Base-by-base conservation (phyloP, 2,797 vertebrate genomes). In the Cuculus canorus region DNA sequence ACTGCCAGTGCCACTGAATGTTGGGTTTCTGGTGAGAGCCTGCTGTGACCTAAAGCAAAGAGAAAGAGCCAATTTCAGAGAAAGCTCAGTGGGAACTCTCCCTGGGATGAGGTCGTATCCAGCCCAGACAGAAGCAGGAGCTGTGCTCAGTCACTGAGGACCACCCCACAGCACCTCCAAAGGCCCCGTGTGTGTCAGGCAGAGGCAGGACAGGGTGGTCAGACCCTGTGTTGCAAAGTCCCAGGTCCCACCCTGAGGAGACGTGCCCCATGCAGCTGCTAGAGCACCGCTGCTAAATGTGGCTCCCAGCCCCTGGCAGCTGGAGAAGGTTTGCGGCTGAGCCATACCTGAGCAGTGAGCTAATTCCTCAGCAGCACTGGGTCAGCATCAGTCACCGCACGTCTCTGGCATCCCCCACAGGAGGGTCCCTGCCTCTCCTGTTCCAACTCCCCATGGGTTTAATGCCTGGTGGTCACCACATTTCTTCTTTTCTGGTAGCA, bases 141-240 rank as follows among this genome's bases (percentile, higher is more conserved):
- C 37, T 59, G 84, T 4, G 13, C 57, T 54, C 30, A 8, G 52
- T 15, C 57, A 13, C 68, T 1, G 5, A 9, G 18, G 43, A 59
- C 22, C 59, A 39, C 15, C 28, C 43, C 0, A 2, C 2, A 48
- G 43, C 75, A 79, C 35, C 39, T 39, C 47, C 9, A 5, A 45
- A 73, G 30, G 9, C 8, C 25, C 43, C 1, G 0, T 0, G 0
- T 0, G 0, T 4, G 73, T 22, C 1, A 3, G 41, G 12, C 63
- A 64, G 53, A 48, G 52, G 53, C 60, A 66, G 65, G 43, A 4
- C 18, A 0, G 0, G 30, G 10, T 0, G 9, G 15, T 59, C 75
- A 82, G 57, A 72, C 28, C 43, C 24, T 1, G 17, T 1, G 0
- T 24, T 79, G 16, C 48, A 5, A 0, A 0, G 1, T 30, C 24